These are phyloP conservation scores for Penaeus indicus DNA, from an alignment of 1,140 invertebrate genomes.

Conservation along the genomic window DNA sequence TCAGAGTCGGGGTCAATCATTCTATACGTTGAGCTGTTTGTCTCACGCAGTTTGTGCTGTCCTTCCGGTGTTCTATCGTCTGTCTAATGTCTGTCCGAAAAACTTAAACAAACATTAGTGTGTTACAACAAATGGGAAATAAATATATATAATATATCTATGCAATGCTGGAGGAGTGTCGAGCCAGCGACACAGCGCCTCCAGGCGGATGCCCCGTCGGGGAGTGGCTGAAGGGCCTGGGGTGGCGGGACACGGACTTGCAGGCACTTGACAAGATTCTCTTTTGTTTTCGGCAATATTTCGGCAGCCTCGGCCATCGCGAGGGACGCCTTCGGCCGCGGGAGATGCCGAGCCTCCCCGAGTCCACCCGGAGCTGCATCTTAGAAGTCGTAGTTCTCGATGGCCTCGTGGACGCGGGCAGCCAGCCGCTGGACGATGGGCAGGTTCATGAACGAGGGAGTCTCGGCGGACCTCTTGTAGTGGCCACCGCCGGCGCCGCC, in stretches of 20 bases:
- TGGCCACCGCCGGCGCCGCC: not conserved
- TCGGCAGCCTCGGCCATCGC: no score
- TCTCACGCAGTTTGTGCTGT: constrained; percentile 9
- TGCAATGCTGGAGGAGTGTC: not conserved
- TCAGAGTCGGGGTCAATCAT: not conserved
- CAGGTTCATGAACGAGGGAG: constrained; percentile 43
- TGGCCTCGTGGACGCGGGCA: constrained; percentile 32
- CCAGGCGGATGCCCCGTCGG: no score
- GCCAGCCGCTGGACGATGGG: constrained; percentile 47
- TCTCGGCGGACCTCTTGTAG: constrained; percentile 45
- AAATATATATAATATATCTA: not conserved
- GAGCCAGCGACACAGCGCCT: not conserved
- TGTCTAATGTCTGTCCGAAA: not conserved
- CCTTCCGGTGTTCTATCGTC: not conserved
- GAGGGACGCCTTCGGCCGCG: no score
- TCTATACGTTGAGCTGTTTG: not conserved
- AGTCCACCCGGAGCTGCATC: no score
- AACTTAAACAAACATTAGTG: constrained; percentile 3
- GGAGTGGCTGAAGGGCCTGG: no score
- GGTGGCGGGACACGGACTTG: no score
- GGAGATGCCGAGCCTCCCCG: no score
- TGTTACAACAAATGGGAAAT: not conserved
- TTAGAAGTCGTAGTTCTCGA: constrained; percentile 42
- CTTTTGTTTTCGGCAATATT: no score
- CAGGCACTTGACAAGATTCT: no score